Evolutionary conservation across 2,888 invertebrate genomes (phyloP).

Genomic region (Seira sanloemensis): DNA sequence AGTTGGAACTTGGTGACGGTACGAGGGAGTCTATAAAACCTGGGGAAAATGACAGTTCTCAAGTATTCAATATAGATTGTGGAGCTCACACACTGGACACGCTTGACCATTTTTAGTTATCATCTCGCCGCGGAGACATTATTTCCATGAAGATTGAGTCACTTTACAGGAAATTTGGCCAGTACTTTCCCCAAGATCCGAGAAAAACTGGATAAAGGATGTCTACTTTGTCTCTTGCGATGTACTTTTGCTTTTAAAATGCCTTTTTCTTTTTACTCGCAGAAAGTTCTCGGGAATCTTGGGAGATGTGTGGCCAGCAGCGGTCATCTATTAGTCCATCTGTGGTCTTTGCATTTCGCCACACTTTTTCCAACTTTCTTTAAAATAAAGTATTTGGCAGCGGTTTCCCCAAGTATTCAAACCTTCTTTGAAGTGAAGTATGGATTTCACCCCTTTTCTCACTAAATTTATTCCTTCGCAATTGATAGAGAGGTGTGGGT

Average conservation of each 20-base stretch:
- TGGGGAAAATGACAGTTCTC: not conserved
- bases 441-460: not conserved
- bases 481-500: not conserved
- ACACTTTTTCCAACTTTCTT: not conserved
- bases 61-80: not conserved
- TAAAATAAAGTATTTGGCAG: not conserved
- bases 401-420: not conserved
- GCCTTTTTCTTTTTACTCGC: no score
- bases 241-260: not conserved
- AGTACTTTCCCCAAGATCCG: not conserved
- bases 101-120: conserved; percentile 22
- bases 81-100: not conserved
- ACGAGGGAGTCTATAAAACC: not conserved
- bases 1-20: not conserved
- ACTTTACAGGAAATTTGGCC: not conserved
- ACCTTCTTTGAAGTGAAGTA: not conserved
- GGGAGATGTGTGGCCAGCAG: not conserved
- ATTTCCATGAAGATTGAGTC: conserved; percentile 56
- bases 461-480: not conserved
- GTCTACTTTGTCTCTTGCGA: not conserved
- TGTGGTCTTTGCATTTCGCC: not conserved
- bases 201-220: not conserved
- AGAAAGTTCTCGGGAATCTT: not conserved
- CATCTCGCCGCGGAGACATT: conserved; percentile 42
- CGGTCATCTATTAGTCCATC: not conserved